Percentiles rank a stretch among this genome's conserved stretches.
These are phyloP conservation scores for Drosophila multiciliata DNA, from an alignment of 2,888 invertebrate species.

Conservation along the genomic window DNA sequence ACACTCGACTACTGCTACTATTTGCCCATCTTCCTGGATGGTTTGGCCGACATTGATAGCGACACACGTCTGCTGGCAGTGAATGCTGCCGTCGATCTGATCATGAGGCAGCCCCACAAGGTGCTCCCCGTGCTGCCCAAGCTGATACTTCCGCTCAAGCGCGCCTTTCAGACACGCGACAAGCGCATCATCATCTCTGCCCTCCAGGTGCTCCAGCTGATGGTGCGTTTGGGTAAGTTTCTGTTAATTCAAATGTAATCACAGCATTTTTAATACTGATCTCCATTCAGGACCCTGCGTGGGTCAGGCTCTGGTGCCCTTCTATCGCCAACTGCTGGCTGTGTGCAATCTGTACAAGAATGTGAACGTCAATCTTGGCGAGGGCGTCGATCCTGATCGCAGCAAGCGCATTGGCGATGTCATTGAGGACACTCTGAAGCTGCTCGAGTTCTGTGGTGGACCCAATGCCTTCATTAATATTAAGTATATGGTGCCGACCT, in stretches of 20 bases:
- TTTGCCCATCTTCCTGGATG: slow-evolving; percentile 97
- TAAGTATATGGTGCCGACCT: slow-evolving; percentile 99
- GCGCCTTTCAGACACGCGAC: slow-evolving; percentile 94
- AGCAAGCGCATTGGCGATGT: slow-evolving; percentile 95
- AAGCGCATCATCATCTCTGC: slow-evolving; percentile 92
- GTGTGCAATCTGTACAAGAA: slow-evolving; percentile 92
- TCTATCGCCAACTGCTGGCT: slow-evolving; percentile 97
- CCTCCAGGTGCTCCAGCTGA: slow-evolving; percentile 92
- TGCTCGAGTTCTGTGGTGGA: slow-evolving; percentile 96
- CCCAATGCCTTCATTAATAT: slow-evolving; percentile 99
- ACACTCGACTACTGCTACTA: slow-evolving; percentile 95
- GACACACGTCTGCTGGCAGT: slow-evolving; percentile 94
- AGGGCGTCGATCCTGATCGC: slow-evolving; percentile 94
- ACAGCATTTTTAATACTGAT: no score
- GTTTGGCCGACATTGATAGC: slow-evolving; percentile 91
- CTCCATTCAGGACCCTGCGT: slow-evolving; percentile 85
- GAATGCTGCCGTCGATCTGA: slow-evolving; percentile 93
- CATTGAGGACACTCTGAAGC: slow-evolving; percentile 95
- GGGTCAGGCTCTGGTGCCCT: slow-evolving; percentile 97
- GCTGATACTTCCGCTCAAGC: slow-evolving; percentile 96
- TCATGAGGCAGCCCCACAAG: slow-evolving; percentile 86
- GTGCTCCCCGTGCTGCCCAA: slow-evolving; percentile 94
- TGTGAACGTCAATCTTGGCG: slow-evolving; percentile 90
- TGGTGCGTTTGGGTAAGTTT: slow-evolving; percentile 90
- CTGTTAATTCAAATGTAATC: fast-evolving